Evolutionary conservation across 2,888 invertebrate species (phyloP).

Genomic region (Calephelis perditalis): DNA sequence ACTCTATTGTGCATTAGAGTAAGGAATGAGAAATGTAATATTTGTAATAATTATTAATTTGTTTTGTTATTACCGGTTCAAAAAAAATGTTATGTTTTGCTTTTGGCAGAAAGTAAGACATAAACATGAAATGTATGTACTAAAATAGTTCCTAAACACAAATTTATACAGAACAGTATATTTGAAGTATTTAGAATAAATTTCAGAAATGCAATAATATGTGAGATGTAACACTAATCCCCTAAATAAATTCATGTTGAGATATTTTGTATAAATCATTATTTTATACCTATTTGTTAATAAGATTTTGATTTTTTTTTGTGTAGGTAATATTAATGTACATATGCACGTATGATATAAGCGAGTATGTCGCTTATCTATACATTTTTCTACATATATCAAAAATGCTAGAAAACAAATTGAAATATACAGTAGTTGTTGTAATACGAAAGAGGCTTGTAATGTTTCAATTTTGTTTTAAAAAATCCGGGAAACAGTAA

Average conservation of each 20-base stretch:
- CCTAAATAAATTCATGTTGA: constrained; percentile 12
- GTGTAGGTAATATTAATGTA: constrained; percentile 16
- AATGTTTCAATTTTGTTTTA: neutral
- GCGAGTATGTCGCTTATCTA: constrained; percentile 9
- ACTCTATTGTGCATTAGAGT: too few relatives aligned
- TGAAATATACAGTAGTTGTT: neutral
- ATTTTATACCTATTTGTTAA: constrained; percentile 12
- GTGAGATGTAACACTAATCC: constrained; percentile 10
- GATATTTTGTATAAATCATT: constrained; percentile 16
- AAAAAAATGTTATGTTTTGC: too few relatives aligned
- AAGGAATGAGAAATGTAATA: too few relatives aligned
- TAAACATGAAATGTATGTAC: neutral
- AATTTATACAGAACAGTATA: neutral
- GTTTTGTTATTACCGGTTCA: too few relatives aligned
- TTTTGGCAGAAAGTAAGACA: too few relatives aligned
- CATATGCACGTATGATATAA: constrained; percentile 12
- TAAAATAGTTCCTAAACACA: neutral
- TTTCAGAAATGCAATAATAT: constrained; percentile 10
- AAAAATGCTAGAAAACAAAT: neutral
- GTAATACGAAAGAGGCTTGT: neutral
- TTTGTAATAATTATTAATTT: too few relatives aligned
- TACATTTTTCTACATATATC: constrained; percentile 13
- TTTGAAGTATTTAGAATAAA: neutral
- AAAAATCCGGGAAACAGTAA: too few relatives aligned
- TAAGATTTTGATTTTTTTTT: constrained; percentile 15